Evolutionary conservation across 2,888 invertebrate species (phyloP), one percentile per base, ranked within the genome.

Genomic region (Pinctada fucata): DNA sequence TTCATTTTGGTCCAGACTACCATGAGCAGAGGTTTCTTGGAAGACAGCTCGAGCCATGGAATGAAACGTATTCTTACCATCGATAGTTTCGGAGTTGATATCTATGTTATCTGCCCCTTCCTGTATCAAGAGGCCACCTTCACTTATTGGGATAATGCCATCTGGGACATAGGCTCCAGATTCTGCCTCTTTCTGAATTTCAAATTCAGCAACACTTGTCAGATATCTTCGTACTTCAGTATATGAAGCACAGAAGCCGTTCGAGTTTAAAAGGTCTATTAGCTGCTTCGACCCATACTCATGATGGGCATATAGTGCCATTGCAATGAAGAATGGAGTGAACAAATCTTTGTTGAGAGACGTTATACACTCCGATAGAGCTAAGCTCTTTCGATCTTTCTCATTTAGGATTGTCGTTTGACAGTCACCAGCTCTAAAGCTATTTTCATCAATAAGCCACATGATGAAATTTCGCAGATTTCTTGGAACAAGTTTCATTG

Each of bases 41-140:
- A 72, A 72, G 16, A 63, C 67, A 4, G 47, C 58, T 65, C 73
- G 64, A 31, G 67, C 2, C 49, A 78, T 72, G 8, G 72, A 72
- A 67, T 77, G 77, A 51, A 72, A 72, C 2, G 77, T 77, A 47
- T 72, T 50, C 48, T 72, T 77, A 3, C 72, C 68, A 48, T 72
- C 77, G 47, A 72, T 67, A 13, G 77, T 77, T 52, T 77, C 72
- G 2, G 52, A 31, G 64, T 77, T 10, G 63, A n/a, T n/a, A n/a
- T n/a, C n/a, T n/a, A n/a, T n/a, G n/a, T n/a, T n/a, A n/a, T n/a
- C n/a, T n/a, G n/a, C 65, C n/a, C 72, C 72, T 58, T 66, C 72
- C 47, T 77, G 66, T n/a, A 72, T 67, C 31, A 77, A 45, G 10
- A 47, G n/a, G 2, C 52, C 52, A 31, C 66, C 64, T 8, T 47